These are phyloP conservation scores for Bufotes viridis DNA, from an alignment of 2,797 vertebrate species.

Conservation along the genomic window DNA sequence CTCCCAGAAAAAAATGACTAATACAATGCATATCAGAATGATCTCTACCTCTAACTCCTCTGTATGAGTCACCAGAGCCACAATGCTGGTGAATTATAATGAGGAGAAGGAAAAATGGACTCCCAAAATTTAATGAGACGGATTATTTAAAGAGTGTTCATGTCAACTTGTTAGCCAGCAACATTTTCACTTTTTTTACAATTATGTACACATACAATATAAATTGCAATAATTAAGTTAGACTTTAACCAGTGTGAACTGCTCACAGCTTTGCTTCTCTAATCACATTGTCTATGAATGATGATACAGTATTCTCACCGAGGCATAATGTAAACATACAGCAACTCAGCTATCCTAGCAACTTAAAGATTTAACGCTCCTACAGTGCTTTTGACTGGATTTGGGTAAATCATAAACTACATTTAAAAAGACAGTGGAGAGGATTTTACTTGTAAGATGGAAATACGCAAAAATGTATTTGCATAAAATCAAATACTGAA, in stretches of 20 bases:
- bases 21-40: slow-evolving; percentile 66
- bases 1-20: slow-evolving; percentile 67
- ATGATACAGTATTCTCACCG: slow-evolving; percentile 18
- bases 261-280: slow-evolving; percentile 65
- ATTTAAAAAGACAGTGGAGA: neutral
- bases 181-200: slow-evolving; percentile 66
- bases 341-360: slow-evolving; percentile 1
- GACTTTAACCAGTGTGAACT: slow-evolving; percentile 66
- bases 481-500: neutral
- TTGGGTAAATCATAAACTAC: neutral
- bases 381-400: neutral
- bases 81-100: slow-evolving; percentile 70
- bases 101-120: slow-evolving; percentile 69
- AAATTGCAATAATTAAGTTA: slow-evolving; percentile 72
- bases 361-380: neutral
- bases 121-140: slow-evolving; percentile 72
- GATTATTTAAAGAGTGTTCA: slow-evolving; percentile 70
- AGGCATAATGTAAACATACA: slow-evolving; percentile 21
- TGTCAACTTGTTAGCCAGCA: slow-evolving; percentile 66
- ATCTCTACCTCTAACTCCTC: slow-evolving; percentile 64
- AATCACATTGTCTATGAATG: slow-evolving; percentile 61
- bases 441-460: neutral
- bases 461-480: neutral
- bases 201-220: slow-evolving; percentile 66
- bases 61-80: slow-evolving; percentile 67